Evolutionary conservation across 2,797 vertebrate species (phyloP), one percentile per base, ranked within the genome.

Genomic region (Etheostoma perlongum): DNA sequence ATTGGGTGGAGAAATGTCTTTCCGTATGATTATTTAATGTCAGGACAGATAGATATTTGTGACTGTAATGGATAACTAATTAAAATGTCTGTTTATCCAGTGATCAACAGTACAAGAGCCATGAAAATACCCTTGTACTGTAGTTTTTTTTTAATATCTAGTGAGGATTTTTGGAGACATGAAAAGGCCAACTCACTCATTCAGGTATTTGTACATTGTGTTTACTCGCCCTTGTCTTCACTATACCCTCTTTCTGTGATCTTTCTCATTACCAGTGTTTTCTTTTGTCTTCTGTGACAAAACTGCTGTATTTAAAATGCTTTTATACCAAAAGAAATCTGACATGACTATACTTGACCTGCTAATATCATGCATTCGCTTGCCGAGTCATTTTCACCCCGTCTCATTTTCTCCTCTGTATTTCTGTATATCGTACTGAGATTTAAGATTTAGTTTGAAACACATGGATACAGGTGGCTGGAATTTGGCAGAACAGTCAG

Each of bases 211-310:
- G 1, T 42, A n/a, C 21, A 42, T 58, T 30, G 51, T 36, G 51
- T 36, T 3, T 19, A 48, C 58, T 18, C 47, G 33, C 40, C 65
- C 48, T 61, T 33, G n/a, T 58, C 79, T 51, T 12, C 8, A 21
- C 19, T 3, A 3, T 18, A 16, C 6, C 21, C n/a, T 73, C 44
- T 63, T 21, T 33, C 21, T 65, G 19, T 66, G 54, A 40, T 55
- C 33, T 11, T 23, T 52, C 21, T 65, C 4, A 46, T 58, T 63
- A 21, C 10, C 3, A 3, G 40, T 4, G 54, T 60, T 55, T 6
- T 25, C 54, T 61, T 69, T 67, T 19, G 46, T 79, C 49, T 46
- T 58, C 44, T 9, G 49, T 67, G 57, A 67, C 51, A 66, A 54
- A 53, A 21, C 62, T 7, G 18, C 6, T 52, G 60, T 40, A 47